These are phyloP conservation scores for Hyalella azteca DNA, from an alignment of 2,888 invertebrate species.

Conservation along the genomic window DNA sequence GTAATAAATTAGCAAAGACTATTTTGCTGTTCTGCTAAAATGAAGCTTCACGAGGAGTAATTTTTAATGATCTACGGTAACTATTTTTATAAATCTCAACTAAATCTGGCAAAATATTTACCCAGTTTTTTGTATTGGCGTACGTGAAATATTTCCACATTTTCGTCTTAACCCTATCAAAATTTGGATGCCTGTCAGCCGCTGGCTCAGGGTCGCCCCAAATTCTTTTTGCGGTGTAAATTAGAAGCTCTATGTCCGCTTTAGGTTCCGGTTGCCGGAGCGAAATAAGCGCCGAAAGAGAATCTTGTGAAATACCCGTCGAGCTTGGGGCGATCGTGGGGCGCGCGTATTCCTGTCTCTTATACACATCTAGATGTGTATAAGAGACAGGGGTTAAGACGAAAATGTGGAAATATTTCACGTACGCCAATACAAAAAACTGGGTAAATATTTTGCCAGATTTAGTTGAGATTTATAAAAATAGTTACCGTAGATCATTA, in stretches of 20 bases:
- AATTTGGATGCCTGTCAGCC: too few relatives aligned
- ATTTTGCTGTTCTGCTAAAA: neutral
- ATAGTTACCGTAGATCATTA: neutral
- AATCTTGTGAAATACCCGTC: too few relatives aligned
- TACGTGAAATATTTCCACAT: conserved; percentile 7
- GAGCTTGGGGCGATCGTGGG: too few relatives aligned
- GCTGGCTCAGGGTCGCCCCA: too few relatives aligned
- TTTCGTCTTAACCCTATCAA: too few relatives aligned
- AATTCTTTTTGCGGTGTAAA: too few relatives aligned
- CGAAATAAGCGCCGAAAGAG: too few relatives aligned
- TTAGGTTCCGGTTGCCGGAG: too few relatives aligned
- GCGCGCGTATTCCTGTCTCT: too few relatives aligned
- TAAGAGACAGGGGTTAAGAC: too few relatives aligned
- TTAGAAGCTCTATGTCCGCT: too few relatives aligned
- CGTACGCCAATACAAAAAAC: neutral
- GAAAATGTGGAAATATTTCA: conserved; percentile 4
- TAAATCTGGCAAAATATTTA: neutral
- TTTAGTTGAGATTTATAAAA: neutral
- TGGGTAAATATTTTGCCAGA: neutral
- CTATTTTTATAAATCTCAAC: neutral
- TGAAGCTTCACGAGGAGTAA: neutral
- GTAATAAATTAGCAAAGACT: neutral
- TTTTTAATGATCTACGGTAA: neutral
- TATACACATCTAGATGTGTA: too few relatives aligned
- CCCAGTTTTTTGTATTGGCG: neutral